Evolutionary conservation across 1,140 invertebrate species (phyloP).

Genomic region (Platorchestia sp.): DNA sequence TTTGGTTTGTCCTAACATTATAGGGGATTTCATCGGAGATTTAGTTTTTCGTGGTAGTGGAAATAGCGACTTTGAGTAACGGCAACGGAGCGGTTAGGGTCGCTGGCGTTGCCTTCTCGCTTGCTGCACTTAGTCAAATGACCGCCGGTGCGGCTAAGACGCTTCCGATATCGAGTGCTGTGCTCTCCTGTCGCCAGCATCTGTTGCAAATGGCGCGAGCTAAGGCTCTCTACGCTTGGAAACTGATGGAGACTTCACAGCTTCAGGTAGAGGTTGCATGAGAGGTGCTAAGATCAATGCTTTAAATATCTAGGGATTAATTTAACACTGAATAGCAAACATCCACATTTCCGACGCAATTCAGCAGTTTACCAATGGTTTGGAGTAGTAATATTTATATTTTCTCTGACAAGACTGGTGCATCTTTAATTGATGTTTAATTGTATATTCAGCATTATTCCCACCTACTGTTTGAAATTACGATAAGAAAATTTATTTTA

Average conservation of each 20-base stretch:
- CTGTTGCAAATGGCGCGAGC: background rate
- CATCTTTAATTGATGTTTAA: no score
- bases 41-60: background rate
- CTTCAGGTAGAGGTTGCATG: no score
- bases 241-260: background rate
- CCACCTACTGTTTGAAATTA: no score
- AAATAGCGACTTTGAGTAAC: background rate
- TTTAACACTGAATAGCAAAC: background rate
- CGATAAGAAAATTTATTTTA: no score
- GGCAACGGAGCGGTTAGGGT: background rate
- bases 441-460: no score
- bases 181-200: background rate
- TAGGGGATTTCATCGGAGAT: background rate
- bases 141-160: background rate
- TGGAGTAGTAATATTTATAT: background rate
- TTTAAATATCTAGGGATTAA: background rate
- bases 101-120: background rate
- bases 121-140: background rate
- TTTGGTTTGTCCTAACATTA: background rate
- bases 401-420: background rate
- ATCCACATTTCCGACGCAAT: background rate
- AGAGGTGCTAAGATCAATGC: no score
- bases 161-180: background rate
- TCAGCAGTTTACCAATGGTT: background rate
- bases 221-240: background rate